Conservation (phyloP, 2,888 invertebrate genomes). For the Crocallis elinguaria region DNA sequence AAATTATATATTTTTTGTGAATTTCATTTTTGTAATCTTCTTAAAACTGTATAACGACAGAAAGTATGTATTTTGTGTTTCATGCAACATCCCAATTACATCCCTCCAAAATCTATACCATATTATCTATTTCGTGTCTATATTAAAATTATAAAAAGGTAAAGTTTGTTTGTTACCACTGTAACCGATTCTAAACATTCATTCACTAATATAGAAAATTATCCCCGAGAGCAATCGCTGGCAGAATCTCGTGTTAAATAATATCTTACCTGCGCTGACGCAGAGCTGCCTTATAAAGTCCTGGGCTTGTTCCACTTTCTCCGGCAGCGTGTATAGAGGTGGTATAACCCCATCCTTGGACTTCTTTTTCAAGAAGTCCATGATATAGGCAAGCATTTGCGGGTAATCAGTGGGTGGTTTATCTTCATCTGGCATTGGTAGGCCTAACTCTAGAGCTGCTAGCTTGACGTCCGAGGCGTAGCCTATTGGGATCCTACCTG, state of each 20-base stretch:
- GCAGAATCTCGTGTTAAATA: not conserved
- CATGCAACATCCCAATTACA: too few relatives aligned
- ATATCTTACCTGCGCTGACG: conserved; percentile 50
- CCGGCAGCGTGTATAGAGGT: conserved; percentile 68
- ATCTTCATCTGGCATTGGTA: conserved; percentile 61
- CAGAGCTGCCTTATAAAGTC: conserved; percentile 69
- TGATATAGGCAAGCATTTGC: conserved; percentile 59
- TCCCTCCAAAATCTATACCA: too few relatives aligned
- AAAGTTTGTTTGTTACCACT: too few relatives aligned
- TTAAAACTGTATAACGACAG: too few relatives aligned
- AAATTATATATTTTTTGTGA: too few relatives aligned
- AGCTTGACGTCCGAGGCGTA: conserved; percentile 66
- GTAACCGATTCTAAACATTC: too few relatives aligned
- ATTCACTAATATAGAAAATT: too few relatives aligned
- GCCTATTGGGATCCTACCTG: conserved; percentile 66
- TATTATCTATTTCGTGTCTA: too few relatives aligned
- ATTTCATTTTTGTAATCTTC: too few relatives aligned
- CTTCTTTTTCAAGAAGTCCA: conserved; percentile 58
- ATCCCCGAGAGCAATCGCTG: too few relatives aligned
- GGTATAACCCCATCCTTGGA: conserved; percentile 39
- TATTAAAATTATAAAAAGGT: too few relatives aligned
- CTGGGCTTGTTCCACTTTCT: conserved; percentile 54
- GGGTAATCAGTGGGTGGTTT: conserved; percentile 48
- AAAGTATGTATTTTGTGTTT: too few relatives aligned
- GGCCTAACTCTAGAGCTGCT: conserved; percentile 52